A percentile compares a stretch with the other conserved stretches of the same genome.
Evolutionary conservation across 1,140 invertebrate species (phyloP).

Genomic region (Charaxes varanes): DNA sequence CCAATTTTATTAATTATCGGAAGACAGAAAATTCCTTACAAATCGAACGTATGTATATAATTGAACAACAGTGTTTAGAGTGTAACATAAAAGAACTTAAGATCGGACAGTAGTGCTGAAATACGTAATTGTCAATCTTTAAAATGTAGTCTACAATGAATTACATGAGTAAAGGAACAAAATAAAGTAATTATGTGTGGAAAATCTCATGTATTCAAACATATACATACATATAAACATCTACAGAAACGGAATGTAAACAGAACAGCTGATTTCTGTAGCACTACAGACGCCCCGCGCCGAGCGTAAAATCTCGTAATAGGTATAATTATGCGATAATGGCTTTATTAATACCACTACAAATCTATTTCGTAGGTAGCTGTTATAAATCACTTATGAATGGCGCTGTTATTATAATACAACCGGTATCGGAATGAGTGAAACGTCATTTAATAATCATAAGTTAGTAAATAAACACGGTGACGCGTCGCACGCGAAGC

Average conservation of each 20-base stretch:
- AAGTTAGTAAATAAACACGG: slow-evolving; percentile 68
- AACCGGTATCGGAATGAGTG: slow-evolving; percentile 61
- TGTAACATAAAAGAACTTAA: too few relatives aligned
- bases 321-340: slow-evolving; percentile 67
- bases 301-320: slow-evolving; percentile 64
- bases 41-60: too few relatives aligned
- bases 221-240: too few relatives aligned
- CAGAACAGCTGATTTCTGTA: slow-evolving; percentile 41
- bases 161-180: slow-evolving; percentile 1
- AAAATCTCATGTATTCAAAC: slow-evolving; percentile 12
- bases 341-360: slow-evolving; percentile 62
- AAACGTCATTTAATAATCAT: slow-evolving; percentile 71
- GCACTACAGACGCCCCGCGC: slow-evolving; percentile 50
- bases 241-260: slow-evolving; percentile 18
- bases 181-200: slow-evolving; percentile 12
- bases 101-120: too few relatives aligned
- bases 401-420: slow-evolving; percentile 63
- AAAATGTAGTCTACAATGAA: too few relatives aligned
- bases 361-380: slow-evolving; percentile 67
- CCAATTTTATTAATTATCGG: too few relatives aligned
- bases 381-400: slow-evolving; percentile 66
- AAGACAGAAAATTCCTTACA: too few relatives aligned
- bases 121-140: too few relatives aligned
- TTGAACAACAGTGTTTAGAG: too few relatives aligned
- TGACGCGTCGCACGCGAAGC: slow-evolving; percentile 49